Percentiles rank a stretch among this genome's conserved stretches.
Evolutionary conservation across 2,113 vertebrate genomes (phyloP).

Genomic region (Pterocles burchelli): DNA sequence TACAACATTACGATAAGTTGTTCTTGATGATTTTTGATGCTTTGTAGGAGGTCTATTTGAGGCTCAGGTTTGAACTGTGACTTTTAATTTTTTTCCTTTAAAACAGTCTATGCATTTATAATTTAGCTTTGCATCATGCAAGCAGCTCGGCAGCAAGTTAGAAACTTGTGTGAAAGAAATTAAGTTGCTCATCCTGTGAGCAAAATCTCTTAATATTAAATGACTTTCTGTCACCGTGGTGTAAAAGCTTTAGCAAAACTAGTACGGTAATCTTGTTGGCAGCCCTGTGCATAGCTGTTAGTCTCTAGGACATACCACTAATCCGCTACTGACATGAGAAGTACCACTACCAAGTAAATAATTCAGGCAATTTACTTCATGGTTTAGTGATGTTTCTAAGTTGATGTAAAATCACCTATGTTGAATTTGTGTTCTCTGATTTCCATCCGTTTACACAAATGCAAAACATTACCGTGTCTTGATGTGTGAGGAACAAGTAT

Average conservation of each 20-base stretch:
- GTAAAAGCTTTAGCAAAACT: not conserved
- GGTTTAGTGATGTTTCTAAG: not conserved
- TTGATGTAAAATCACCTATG: not conserved
- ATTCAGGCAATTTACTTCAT: not conserved
- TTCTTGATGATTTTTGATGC: not conserved
- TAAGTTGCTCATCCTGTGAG: slow-evolving; percentile 6
- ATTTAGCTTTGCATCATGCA: not conserved
- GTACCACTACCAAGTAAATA: not conserved
- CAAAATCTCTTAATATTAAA: not conserved
- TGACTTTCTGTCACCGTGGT: not conserved
- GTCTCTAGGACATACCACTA: not conserved
- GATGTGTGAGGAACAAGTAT: not conserved
- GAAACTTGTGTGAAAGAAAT: not conserved
- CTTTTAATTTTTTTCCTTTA: not conserved
- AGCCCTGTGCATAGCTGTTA: not conserved
- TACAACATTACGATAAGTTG: not conserved
- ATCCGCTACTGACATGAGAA: not conserved
- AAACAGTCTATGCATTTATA: not conserved
- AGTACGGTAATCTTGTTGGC: not conserved
- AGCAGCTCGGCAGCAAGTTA: not conserved
- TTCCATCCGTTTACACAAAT: not conserved
- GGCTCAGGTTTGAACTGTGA: not conserved
- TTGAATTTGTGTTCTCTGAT: not conserved
- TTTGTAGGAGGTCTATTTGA: not conserved
- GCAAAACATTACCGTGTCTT: not conserved